phyloP scores from a whole-genome alignment of 2,113 vertebrate species.

The Panurus biarmicus region DNA sequence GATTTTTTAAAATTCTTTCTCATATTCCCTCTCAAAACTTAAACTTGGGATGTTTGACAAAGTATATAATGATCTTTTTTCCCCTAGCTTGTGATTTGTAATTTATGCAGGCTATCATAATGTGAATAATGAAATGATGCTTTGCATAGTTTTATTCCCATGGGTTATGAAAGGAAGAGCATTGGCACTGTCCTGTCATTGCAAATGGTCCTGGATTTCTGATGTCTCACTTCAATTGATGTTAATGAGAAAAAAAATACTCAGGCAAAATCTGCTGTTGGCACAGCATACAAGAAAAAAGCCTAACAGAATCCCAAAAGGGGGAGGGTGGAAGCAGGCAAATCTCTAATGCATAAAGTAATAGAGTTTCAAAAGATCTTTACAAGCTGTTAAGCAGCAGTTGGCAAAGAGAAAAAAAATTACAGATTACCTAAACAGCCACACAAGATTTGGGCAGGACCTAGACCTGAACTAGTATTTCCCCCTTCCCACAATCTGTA shows the following conservation, averaged over 20 bases:
- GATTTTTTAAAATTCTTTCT: neutral
- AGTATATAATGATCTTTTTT: neutral
- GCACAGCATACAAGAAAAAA: slow-evolving; percentile 46
- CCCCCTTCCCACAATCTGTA: too few species aligned
- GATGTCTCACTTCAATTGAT: slow-evolving; percentile 56
- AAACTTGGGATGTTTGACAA: neutral
- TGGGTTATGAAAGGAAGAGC: slow-evolving; percentile 47
- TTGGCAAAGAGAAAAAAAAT: neutral
- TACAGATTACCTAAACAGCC: neutral
- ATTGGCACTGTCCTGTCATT: slow-evolving; percentile 51
- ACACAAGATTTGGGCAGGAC: neutral
- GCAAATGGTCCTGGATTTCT: slow-evolving; percentile 53
- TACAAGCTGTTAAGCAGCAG: slow-evolving; percentile 38
- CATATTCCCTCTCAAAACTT: neutral
- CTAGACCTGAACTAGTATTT: neutral
- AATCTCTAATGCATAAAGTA: slow-evolving; percentile 43
- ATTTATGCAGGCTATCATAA: slow-evolving; percentile 39
- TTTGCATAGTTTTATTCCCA: slow-evolving; percentile 51
- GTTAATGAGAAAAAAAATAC: slow-evolving; percentile 55
- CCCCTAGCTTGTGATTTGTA: neutral
- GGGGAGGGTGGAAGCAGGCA: neutral
- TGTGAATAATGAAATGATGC: slow-evolving; percentile 50
- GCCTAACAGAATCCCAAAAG: slow-evolving; percentile 36
- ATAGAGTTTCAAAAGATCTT: slow-evolving; percentile 49
- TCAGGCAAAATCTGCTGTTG: slow-evolving; percentile 49